Evolutionary conservation across 2,113 vertebrate genomes (phyloP).

Genomic region (Pipra filicauda): DNA sequence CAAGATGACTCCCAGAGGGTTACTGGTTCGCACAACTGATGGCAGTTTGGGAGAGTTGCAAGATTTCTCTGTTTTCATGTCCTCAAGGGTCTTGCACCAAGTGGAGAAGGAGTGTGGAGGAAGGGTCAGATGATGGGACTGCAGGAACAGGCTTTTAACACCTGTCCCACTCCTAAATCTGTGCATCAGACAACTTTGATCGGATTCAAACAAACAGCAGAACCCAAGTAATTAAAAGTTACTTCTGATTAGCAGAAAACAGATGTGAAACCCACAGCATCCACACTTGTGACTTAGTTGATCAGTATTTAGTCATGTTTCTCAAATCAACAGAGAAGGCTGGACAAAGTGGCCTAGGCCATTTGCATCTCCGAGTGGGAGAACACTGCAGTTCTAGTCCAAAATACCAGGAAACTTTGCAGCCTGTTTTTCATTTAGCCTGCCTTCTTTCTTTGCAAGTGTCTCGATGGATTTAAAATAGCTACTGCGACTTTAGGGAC

Average conservation of each 20-base stretch:
- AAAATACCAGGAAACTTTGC: not conserved
- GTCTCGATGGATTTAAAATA: constrained; percentile 20
- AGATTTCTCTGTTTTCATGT: constrained; percentile 68
- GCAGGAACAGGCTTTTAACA: constrained; percentile 42
- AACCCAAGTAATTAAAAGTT: constrained; percentile 60
- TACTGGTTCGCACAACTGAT: constrained; percentile 67
- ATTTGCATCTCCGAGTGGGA: constrained; percentile 53
- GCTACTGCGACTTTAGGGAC: constrained; percentile 31
- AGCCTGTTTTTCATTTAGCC: constrained; percentile 22
- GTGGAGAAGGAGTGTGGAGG: constrained; percentile 63
- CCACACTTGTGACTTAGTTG: constrained; percentile 37
- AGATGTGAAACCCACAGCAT: constrained; percentile 84
- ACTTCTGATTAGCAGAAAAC: constrained; percentile 73
- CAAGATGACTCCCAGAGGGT: constrained; percentile 64
- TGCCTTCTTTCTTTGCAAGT: constrained; percentile 16
- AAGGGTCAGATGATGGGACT: constrained; percentile 46
- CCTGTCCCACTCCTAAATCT: constrained; percentile 48
- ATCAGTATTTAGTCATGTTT: not conserved
- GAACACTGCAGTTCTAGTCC: constrained; percentile 13
- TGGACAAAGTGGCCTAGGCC: constrained; percentile 49
- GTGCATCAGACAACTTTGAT: constrained; percentile 69
- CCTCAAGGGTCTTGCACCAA: constrained; percentile 73
- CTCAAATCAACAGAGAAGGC: constrained; percentile 18
- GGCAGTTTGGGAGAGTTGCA: constrained; percentile 73
- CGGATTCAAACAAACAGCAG: constrained; percentile 63